Base-by-base conservation (phyloP, 2,888 invertebrate genomes). In the Arctia plantaginis region DNA sequence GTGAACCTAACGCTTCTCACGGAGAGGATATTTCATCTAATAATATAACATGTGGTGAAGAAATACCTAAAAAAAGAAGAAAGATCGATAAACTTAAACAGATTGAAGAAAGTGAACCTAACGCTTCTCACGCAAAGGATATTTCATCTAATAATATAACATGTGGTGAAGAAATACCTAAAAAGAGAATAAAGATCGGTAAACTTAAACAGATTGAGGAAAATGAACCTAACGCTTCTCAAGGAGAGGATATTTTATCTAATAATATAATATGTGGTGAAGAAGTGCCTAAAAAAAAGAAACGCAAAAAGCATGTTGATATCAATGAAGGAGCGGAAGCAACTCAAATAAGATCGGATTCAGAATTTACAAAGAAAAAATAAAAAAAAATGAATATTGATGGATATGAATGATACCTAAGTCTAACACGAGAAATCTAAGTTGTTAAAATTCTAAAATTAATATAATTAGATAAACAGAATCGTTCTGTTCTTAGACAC, bases 61-160 rank as follows among this genome's bases (percentile, higher is more conserved):
- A 73, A 55, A 6, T n/a, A 4, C 27, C 69, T 39, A 73, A 73
- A 64, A 69, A 64, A 13, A 73, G n/a, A n/a, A n/a, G n/a, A n/a
- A n/a, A n/a, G n/a, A n/a, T n/a, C n/a, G n/a, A n/a, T n/a, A n/a
- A n/a, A n/a, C n/a, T n/a, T n/a, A n/a, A n/a, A n/a, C n/a, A n/a
- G n/a, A n/a, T n/a, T n/a, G n/a, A n/a, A n/a, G n/a, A n/a, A n/a
- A n/a, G n/a, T n/a, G n/a, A n/a, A n/a, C n/a, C n/a, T n/a, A n/a
- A n/a, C n/a, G n/a, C n/a, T n/a, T n/a, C n/a, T n/a, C n/a, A n/a
- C n/a, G n/a, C n/a, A n/a, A n/a, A n/a, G n/a, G n/a, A n/a, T n/a
- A n/a, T n/a, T n/a, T n/a, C n/a, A n/a, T n/a, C n/a, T n/a, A n/a
- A n/a, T n/a, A n/a, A n/a, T n/a, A n/a, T n/a, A n/a, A n/a, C n/a